Evolutionary conservation across 1,140 invertebrate genomes (phyloP).

Genomic region (Rhynchophorus ferrugineus): DNA sequence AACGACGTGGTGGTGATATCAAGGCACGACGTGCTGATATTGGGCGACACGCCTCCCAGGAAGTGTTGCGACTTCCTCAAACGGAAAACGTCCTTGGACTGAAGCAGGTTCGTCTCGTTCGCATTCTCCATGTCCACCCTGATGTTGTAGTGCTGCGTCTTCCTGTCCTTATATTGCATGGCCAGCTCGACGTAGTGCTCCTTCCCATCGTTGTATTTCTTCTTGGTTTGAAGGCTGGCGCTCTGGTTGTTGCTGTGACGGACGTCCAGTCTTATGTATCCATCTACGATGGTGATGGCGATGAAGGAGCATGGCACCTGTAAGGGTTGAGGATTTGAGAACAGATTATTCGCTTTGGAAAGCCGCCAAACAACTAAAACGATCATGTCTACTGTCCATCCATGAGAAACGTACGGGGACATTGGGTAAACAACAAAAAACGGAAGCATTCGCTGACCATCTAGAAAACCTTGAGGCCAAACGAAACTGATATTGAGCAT

Average conservation of each 20-base stretch:
- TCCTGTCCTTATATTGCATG: conserved; percentile 7
- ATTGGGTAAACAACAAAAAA: no score
- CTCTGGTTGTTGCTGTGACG: conserved; percentile 46
- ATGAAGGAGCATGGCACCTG: conserved; percentile 27
- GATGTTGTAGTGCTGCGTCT: conserved; percentile 16
- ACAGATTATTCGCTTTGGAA: no score
- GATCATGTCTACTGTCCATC: no score
- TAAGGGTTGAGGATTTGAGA: conserved; percentile 2
- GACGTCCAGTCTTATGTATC: conserved; percentile 67
- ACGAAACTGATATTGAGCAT: no score
- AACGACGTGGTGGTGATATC: conserved; percentile 25
- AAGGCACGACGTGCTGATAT: conserved; percentile 16
- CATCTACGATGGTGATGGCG: conserved; percentile 61
- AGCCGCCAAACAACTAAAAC: no score
- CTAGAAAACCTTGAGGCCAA: no score
- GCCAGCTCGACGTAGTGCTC: conserved; percentile 67
- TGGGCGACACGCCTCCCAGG: conserved; percentile 30
- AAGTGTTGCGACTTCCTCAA: conserved; percentile 17
- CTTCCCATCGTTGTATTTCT: conserved; percentile 74
- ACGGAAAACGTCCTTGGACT: conserved; percentile 9
- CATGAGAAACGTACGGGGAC: no score
- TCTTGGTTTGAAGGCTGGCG: conserved; percentile 58
- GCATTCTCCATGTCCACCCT: conserved; percentile 5
- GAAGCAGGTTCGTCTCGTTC: conserved; percentile 3
- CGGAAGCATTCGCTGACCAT: no score